Evolutionary conservation across 2,888 invertebrate genomes (phyloP).

Genomic region (Fragum sueziense): DNA sequence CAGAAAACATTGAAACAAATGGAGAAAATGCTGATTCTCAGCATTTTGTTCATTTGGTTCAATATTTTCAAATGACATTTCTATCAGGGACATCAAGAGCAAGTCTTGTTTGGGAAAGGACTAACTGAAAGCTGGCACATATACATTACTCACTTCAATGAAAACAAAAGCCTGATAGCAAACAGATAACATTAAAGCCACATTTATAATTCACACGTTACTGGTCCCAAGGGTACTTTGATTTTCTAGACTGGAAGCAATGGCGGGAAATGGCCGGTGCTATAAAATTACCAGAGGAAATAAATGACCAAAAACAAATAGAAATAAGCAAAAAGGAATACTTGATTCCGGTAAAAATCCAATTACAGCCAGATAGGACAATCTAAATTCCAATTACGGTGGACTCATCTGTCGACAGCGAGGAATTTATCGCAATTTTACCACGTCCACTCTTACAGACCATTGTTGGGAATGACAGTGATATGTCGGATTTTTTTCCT

Average conservation of each 20-base stretch:
- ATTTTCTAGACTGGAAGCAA: not conserved
- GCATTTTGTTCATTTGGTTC: too few relatives aligned
- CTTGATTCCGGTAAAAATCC: slow-evolving; percentile 45
- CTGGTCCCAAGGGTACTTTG: slow-evolving; percentile 1
- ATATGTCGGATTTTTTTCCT: slow-evolving; percentile 2
- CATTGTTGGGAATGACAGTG: not conserved
- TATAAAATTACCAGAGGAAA: slow-evolving; percentile 4
- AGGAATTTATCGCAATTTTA: slow-evolving; percentile 22
- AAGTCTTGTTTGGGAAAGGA: too few relatives aligned
- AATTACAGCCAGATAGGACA: slow-evolving; percentile 48
- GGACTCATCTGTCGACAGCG: slow-evolving; percentile 12
- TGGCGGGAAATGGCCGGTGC: slow-evolving; percentile 2
- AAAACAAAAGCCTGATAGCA: too few relatives aligned
- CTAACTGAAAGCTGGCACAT: too few relatives aligned
- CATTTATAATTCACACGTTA: slow-evolving; percentile 14
- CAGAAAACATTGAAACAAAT: too few relatives aligned
- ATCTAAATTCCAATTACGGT: slow-evolving; percentile 38
- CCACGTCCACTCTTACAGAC: slow-evolving; percentile 13
- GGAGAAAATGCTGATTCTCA: too few relatives aligned
- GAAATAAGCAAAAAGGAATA: slow-evolving; percentile 33
- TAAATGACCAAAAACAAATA: slow-evolving; percentile 34
- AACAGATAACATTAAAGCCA: slow-evolving; percentile 3
- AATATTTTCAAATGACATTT: too few relatives aligned
- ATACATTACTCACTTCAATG: not conserved
- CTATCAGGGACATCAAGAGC: too few relatives aligned